Base-by-base conservation (phyloP, 2,888 invertebrate genomes). In the Ornithoptera priamus region DNA sequence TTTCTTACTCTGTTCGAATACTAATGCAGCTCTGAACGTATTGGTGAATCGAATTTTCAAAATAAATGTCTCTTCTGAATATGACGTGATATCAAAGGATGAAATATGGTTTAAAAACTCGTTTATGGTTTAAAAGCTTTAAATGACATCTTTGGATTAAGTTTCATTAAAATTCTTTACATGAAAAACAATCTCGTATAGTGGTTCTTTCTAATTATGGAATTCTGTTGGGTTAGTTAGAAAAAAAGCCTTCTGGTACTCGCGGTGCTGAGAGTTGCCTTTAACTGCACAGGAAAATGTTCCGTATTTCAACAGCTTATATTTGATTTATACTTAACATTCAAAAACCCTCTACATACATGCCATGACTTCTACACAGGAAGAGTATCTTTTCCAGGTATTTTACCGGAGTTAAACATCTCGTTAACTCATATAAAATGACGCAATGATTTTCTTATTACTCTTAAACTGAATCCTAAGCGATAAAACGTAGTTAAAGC, bases 121-220 rank as follows among this genome's bases (percentile, higher is more conserved):
- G 46, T 46, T 46, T 7, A 5, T n/a, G 18, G 50, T 46, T 46
- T 15, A 46, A 46, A 46, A 15, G 46, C 7, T 46, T 46, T 46
- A 46, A 46, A 46, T 12, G 15, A 46, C 18, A 50, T 50, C 15
- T 50, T 50, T 50, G 17, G 10, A 46, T 18, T 17, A 18, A 50
- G 50, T 50, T 50, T 50, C 50, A 50, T 50, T 1, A 53, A 58
- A 0, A 39, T 61, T 7, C 39, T 61, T 39, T 36, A 63, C 15
- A 22, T 59, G 22, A 68, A 58, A 24, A 67, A 67, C 46, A 62
- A 62, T 67, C 42, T n/a, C 17, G 30, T 36, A 57, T 50, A 69
- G 69, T 63, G 36, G 46, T 66, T 53, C 60, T 62, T 58, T 60
- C 66, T 66, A 67, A 67, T 67, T 67, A 70, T 59, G 59, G 53